Conservation (phyloP, 2,113 vertebrate species). For the human region DNA sequence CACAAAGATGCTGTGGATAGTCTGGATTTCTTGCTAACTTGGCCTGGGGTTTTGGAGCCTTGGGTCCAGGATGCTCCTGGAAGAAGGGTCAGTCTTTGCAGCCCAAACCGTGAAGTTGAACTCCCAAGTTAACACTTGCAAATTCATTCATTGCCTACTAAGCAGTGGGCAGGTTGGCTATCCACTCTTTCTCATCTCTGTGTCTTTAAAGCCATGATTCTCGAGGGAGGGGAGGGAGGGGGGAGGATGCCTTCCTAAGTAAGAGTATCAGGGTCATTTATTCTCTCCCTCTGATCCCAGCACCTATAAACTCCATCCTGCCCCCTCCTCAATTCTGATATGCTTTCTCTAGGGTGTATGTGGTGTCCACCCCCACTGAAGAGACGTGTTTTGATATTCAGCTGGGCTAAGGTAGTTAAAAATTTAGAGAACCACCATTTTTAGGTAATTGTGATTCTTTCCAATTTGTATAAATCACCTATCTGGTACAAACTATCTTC, state of each 20-base stretch:
- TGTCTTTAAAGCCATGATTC: neutral
- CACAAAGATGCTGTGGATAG: neutral
- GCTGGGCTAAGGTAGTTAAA: neutral
- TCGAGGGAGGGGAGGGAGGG: neutral
- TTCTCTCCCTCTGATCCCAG: neutral
- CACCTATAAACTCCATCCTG: neutral
- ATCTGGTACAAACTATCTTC: neutral
- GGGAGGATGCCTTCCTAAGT: no score
- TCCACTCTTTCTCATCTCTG: neutral
- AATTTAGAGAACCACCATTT: neutral
- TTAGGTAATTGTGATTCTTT: neutral
- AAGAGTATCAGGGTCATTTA: neutral
- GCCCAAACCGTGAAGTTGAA: neutral
- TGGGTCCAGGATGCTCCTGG: neutral
- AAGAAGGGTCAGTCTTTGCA: neutral
- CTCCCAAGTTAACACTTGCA: neutral
- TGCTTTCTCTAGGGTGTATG: neutral
- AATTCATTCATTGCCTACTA: neutral
- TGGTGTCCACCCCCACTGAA: neutral
- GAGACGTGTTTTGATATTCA: neutral
- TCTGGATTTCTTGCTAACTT: neutral
- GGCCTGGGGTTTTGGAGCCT: neutral
- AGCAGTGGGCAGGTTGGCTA: no score
- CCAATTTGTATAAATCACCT: neutral
- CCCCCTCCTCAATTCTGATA: neutral